Percentiles rank a stretch among this genome's conserved stretches.
phyloP scores from a whole-genome alignment of 2,888 invertebrate genomes.

The Melinaea marsaeus region DNA sequence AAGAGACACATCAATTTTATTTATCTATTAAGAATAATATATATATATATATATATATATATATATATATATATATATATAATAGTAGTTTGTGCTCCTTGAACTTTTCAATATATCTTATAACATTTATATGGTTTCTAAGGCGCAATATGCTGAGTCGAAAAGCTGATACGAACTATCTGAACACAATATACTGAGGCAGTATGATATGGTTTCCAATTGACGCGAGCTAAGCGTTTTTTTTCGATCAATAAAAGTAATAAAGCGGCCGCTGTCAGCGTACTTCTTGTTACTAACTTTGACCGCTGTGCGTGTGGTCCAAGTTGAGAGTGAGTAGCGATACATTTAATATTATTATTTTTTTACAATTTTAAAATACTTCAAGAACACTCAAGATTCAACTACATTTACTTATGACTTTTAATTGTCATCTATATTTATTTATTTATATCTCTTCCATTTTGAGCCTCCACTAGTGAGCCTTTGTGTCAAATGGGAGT shows the following conservation, averaged over 20 bases:
- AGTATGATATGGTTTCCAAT: constrained; percentile 2
- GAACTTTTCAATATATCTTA: too few species aligned
- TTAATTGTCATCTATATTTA: too few species aligned
- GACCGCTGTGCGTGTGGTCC: constrained; percentile 12
- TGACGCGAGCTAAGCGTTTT: constrained; percentile 8
- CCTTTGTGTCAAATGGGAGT: too few species aligned
- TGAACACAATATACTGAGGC: neutral
- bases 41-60: too few species aligned
- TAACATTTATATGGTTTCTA: neutral
- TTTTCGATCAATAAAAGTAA: constrained; percentile 7
- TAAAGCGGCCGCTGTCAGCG: constrained; percentile 15
- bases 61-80: too few species aligned
- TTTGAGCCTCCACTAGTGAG: too few species aligned
- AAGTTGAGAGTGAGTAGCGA: constrained; percentile 8
- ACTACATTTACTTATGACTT: neutral
- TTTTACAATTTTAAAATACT: neutral
- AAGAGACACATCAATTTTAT: too few species aligned
- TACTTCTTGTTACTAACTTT: constrained; percentile 25
- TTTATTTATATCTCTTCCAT: too few species aligned
- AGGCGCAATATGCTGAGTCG: neutral
- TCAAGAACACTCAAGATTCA: neutral
- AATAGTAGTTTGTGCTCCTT: too few species aligned
- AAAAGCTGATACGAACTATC: neutral
- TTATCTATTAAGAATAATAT: too few species aligned
- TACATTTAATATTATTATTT: neutral